Evolutionary conservation across 2,888 invertebrate genomes (phyloP).

Genomic region (Antheraea assamensis): DNA sequence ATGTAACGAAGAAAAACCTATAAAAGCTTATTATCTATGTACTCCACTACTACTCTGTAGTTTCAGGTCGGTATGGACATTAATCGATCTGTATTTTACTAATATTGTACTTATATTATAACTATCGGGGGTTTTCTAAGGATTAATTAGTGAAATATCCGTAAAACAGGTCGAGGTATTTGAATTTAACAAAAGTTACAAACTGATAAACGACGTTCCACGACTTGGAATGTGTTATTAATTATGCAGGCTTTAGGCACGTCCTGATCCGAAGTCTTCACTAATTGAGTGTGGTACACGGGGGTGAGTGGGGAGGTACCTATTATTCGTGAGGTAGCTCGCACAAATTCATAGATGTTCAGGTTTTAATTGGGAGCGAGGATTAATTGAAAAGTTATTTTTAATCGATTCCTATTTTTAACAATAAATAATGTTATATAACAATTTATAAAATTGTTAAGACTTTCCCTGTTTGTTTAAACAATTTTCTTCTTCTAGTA

Average conservation of each 20-base stretch:
- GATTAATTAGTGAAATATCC: not conserved
- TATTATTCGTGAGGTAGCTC: conserved; percentile 43
- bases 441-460: no score
- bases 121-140: not conserved
- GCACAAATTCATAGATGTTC: conserved; percentile 49
- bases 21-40: no score
- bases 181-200: conserved; percentile 26
- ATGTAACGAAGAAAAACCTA: no score
- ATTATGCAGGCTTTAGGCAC: conserved; percentile 44
- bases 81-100: no score
- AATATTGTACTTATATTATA: no score
- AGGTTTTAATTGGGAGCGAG: conserved; percentile 24
- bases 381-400: conserved; percentile 5
- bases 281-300: conserved; percentile 56
- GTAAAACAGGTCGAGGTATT: not conserved
- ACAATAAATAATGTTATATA: not conserved
- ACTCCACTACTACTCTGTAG: no score
- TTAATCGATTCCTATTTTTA: not conserved
- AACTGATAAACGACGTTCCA: conserved; percentile 40
- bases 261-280: conserved; percentile 33
- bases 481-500: no score
- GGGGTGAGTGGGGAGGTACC: conserved; percentile 45
- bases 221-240: conserved; percentile 53
- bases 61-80: no score
- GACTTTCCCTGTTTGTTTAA: no score